phyloP scores from a whole-genome alignment of 2,797 vertebrate species.

The Helicolenus hilgendorfi region DNA sequence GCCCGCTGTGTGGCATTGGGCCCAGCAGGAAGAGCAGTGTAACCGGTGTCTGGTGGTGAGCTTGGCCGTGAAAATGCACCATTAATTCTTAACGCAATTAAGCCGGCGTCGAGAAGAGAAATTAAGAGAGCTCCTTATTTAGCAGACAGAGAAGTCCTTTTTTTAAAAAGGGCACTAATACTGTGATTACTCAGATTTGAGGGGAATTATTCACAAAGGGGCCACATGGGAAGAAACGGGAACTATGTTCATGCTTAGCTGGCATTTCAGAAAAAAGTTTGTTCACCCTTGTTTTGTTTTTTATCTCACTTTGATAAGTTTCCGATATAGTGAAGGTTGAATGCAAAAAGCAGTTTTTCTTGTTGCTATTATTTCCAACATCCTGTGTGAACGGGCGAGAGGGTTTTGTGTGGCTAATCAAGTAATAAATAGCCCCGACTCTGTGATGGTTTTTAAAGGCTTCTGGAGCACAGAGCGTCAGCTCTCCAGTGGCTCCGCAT shows the following conservation, averaged over 20 bases:
- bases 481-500: constrained; percentile 64
- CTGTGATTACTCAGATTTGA: constrained; percentile 92
- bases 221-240: constrained; percentile 61
- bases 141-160: constrained; percentile 91
- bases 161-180: constrained; percentile 92
- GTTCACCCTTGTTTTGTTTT: constrained; percentile 49
- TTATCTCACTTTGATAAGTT: constrained; percentile 50
- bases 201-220: constrained; percentile 74
- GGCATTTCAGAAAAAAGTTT: constrained; percentile 62
- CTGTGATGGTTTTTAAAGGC: constrained; percentile 60
- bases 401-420: constrained; percentile 53
- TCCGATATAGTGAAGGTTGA: constrained; percentile 40
- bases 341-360: not conserved
- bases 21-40: constrained; percentile 95
- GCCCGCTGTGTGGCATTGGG: constrained; percentile 93
- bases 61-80: constrained; percentile 94
- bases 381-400: not conserved
- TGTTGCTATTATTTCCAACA: constrained; percentile 28
- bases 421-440: constrained; percentile 53
- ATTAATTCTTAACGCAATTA: constrained; percentile 98
- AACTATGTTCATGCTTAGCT: constrained; percentile 66
- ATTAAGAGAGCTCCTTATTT: constrained; percentile 95
- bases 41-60: constrained; percentile 93
- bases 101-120: constrained; percentile 94
- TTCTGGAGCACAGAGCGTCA: constrained; percentile 33